These are phyloP conservation scores for Psephotus haematonotus DNA, from an alignment of 2,113 vertebrate species.

Conservation along the genomic window DNA sequence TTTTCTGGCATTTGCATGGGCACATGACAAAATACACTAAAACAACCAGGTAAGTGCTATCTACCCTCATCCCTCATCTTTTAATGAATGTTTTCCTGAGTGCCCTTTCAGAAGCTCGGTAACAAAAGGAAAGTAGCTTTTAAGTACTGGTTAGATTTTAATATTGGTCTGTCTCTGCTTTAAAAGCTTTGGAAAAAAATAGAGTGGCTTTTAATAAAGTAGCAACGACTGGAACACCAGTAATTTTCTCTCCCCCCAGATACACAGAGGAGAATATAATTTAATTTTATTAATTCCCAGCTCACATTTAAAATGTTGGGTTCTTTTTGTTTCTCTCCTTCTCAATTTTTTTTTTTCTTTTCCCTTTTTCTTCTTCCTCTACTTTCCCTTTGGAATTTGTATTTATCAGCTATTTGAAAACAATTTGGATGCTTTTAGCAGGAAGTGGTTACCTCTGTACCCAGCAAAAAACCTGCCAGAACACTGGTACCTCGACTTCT, in stretches of 20 bases:
- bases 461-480: neutral
- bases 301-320: neutral
- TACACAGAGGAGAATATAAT: neutral
- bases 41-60: neutral
- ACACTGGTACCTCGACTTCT: neutral
- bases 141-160: slow-evolving; percentile 15
- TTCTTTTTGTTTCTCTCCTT: neutral
- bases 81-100: neutral
- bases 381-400: neutral
- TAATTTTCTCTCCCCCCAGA: slow-evolving; percentile 31
- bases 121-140: slow-evolving; percentile 31
- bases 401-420: slow-evolving; percentile 16
- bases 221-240: neutral
- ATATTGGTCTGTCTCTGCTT: neutral
- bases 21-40: neutral
- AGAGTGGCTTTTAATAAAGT: slow-evolving; percentile 48
- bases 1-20: neutral
- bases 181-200: slow-evolving; percentile 33
- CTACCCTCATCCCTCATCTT: neutral
- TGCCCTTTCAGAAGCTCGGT: neutral
- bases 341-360: neutral
- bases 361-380: neutral
- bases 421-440: slow-evolving; percentile 37
- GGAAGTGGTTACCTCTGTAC: neutral
- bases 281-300: slow-evolving; percentile 26